A percentile compares a stretch with the other conserved stretches of the same genome.
phyloP scores from a whole-genome alignment of 2,113 vertebrate genomes.

The Leucosticte australis region DNA sequence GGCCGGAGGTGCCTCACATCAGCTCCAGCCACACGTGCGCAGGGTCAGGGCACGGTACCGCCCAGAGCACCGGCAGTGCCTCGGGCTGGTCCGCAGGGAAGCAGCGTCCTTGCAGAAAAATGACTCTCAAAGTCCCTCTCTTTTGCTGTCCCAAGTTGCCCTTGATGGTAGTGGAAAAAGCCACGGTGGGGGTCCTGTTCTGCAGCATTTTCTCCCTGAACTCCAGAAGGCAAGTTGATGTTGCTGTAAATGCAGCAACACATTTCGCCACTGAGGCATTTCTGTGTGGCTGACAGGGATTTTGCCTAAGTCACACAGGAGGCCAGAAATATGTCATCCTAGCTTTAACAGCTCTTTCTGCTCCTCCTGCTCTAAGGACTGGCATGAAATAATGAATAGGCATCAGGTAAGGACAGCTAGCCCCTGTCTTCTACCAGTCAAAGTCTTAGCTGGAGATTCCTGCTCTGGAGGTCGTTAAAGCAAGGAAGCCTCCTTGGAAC shows the following conservation, averaged over 20 bases:
- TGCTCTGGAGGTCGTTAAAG: neutral
- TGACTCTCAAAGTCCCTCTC: neutral
- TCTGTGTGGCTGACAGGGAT: neutral
- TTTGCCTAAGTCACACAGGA: neutral
- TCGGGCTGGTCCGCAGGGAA: neutral
- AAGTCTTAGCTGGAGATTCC: neutral
- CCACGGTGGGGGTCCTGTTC: neutral
- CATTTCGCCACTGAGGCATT: neutral
- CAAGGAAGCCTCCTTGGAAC: neutral
- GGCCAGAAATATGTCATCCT: neutral
- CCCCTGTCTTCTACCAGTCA: neutral
- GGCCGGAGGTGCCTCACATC: neutral
- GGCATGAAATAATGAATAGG: neutral
- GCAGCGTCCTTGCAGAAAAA: neutral
- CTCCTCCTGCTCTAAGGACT: neutral
- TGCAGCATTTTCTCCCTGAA: conserved; percentile 45
- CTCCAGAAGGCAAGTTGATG: neutral
- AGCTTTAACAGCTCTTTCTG: neutral
- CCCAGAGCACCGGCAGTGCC: rapidly evolving
- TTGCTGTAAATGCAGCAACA: neutral
- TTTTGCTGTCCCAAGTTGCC: neutral
- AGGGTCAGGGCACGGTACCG: rapidly evolving
- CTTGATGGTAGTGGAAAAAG: neutral
- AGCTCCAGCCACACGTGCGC: neutral
- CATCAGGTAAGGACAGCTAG: neutral